Conservation (phyloP, 2,797 vertebrate species). For the Thalassophryne amazonica region DNA sequence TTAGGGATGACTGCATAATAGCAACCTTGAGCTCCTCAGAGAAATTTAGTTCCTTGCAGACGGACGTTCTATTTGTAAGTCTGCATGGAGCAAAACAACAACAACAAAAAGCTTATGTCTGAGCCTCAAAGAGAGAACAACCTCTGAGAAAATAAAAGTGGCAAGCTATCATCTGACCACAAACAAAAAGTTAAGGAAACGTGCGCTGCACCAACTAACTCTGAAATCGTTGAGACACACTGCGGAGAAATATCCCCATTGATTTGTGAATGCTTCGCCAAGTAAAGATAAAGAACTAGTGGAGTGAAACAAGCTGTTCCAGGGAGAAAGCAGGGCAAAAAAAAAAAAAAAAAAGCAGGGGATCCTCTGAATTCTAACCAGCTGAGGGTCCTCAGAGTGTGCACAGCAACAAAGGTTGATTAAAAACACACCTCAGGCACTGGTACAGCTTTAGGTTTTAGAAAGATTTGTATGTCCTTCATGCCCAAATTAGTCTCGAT, state of each 20-base stretch:
- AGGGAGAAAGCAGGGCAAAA: neutral
- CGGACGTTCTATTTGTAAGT: neutral
- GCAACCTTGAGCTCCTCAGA: no score
- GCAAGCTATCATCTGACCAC: neutral
- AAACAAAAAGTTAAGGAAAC: neutral
- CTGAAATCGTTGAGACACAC: neutral
- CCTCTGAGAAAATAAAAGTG: neutral
- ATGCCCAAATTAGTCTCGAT: constrained; percentile 11
- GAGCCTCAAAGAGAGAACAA: neutral
- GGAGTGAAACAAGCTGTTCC: constrained; percentile 7
- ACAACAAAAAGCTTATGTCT: neutral
- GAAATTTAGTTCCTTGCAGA: neutral
- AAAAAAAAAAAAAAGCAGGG: neutral
- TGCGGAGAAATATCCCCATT: constrained; percentile 9
- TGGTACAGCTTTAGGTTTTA: constrained; percentile 22
- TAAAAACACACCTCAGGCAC: constrained; percentile 26
- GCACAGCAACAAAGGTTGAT: constrained; percentile 16
- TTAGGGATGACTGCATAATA: constrained; percentile 4
- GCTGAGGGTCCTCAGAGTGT: neutral
- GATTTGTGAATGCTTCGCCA: neutral
- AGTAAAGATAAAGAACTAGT: neutral
- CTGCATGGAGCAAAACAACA: no score
- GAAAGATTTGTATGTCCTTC: constrained; percentile 16
- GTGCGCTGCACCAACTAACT: neutral
- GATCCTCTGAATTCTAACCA: constrained; percentile 19